Evolutionary conservation across 2,888 invertebrate species (phyloP).

Genomic region (Drosophila putrida): DNA sequence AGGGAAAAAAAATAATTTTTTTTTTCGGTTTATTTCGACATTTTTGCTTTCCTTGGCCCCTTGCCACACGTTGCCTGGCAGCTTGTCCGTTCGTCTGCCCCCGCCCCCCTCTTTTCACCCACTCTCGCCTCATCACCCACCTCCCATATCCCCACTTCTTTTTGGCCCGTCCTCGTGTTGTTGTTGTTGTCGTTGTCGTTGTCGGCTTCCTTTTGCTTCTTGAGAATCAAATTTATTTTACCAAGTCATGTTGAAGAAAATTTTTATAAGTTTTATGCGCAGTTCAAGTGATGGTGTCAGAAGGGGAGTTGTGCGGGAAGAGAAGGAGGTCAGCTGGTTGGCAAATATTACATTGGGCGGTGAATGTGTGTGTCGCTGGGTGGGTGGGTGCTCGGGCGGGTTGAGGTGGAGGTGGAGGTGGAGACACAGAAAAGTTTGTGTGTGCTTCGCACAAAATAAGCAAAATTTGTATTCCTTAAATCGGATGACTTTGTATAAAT

Average conservation of each 20-base stretch:
- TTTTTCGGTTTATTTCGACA: conserved; percentile 77
- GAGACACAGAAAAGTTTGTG: conserved; percentile 40
- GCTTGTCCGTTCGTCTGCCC: conserved; percentile 33
- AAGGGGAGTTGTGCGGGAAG: conserved; percentile 14
- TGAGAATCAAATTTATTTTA: conserved; percentile 85
- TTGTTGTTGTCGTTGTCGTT: conserved; percentile 47
- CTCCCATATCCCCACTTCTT: conserved; percentile 14
- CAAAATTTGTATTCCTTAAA: conserved; percentile 84
- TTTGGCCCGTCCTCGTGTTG: conserved; percentile 54
- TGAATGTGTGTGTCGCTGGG: conserved; percentile 20
- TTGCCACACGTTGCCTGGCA: conserved; percentile 61
- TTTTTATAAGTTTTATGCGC: conserved; percentile 84
- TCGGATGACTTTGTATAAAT: conserved; percentile 85
- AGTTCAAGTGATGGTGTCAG: conserved; percentile 64
- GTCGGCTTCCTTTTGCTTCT: conserved; percentile 69
- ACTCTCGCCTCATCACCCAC: not conserved
- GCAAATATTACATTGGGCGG: conserved; percentile 60
- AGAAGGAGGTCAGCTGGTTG: conserved; percentile 37
- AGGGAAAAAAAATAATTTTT: conserved; percentile 61
- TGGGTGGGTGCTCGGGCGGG: conserved; percentile 15
- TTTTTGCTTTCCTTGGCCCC: conserved; percentile 58
- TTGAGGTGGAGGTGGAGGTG: not conserved
- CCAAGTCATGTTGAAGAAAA: conserved; percentile 84
- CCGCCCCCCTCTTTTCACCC: conserved; percentile 1
- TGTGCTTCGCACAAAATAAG: conserved; percentile 78